Base-by-base conservation (phyloP, 2,113 vertebrate genomes). In the Thomomys bottae region DNA sequence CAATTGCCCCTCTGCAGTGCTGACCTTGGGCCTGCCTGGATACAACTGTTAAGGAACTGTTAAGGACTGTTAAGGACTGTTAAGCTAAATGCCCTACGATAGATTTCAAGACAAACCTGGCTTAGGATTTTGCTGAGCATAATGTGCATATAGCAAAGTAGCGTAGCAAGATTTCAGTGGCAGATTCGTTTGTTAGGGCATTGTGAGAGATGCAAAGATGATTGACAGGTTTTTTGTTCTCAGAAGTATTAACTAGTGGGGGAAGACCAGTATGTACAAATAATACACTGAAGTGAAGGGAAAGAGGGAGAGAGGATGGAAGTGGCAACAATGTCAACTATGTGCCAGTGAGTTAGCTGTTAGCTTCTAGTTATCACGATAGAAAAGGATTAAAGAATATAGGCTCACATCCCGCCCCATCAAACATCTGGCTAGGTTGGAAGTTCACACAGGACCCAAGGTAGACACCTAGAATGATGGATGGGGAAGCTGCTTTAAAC, bases 101-200 rank as follows among this genome's bases (percentile, higher is more conserved):
- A 9, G n/a, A 15, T 81, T 94, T 81, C 61, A 71, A 49, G 32
- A 49, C 40, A 21, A 77, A 71, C 34, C 18, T 88, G 36, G 67
- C 49, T 57, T 32, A 45, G 28, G 70, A 86, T 30, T 91, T 80
- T 91, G 86, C 54, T 84, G 76, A 95, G 67, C 80, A 66, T 42
- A 34, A 10, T 30, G 73, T 92, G 42, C 86, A 91, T 88, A 86
- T 89, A n/a, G n/a, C 88, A 88, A 92, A 54, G 14, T 17, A 54
- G 49, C 45, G 72, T 82, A 89, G 72, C 82, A 34, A 80, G 57
- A 59, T 8, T 18, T 78, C 32, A 32, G 24, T 30, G 24, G n/a
- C 45, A 59, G 21, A 75, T 77, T 32, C 15, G 59, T 84, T 26
- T 42, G 38, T 40, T 15, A 2, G 28, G 57, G 7, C 32, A 1